Evolutionary conservation across 1,140 invertebrate species (phyloP), one percentile per base, ranked within the genome.

Genomic region (Tribolium castaneum): DNA sequence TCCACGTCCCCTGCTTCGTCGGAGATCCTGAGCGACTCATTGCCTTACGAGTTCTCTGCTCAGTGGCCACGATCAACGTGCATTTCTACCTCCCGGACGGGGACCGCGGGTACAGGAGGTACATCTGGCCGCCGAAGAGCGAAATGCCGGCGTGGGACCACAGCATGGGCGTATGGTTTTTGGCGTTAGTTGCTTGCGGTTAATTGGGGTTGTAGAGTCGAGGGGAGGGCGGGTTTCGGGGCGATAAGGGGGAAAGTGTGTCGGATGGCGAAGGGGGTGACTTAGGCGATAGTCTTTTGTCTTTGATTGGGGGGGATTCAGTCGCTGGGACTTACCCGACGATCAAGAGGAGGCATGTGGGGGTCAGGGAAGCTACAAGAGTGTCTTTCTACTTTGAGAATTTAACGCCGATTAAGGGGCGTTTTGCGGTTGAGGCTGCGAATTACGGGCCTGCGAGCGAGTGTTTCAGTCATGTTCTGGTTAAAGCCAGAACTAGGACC

Each of bases 331-430:
- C 71, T 70, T 74, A 16, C 50, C 39, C 66, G 1, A 72, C 45
- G 2, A 25, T 72, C 30, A 75, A 54, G 16, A 59, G 10, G 30
- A 45, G 35, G 19, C 14, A 35, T 34, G 9, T 76, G 12, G 52
- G 30, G 2, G 16, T 51, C 6, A 50, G 12, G 10, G 19, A 50
- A 51, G 83, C 80, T 14, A 76, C 62, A 6, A 84, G 80, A 70
- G 54, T 80, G 19, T 77, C 72, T 2, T 79, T 86, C 34, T 83
- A 81, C 59, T 79, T 86, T n/a, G 83, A 84, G 75, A 86, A 86
- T 78, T 59, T 84, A 6, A 86, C 83, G 2, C 85, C 85, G 6
- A 75, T 84, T 19, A 3, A 3, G 1, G 81, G 83, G 30, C 59
- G 50, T 12, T 80, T 82, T 16, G 50, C 10, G 3, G 74, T 81